Conservation (phyloP, 2,888 invertebrate genomes). For the Serripes groenlandicus region DNA sequence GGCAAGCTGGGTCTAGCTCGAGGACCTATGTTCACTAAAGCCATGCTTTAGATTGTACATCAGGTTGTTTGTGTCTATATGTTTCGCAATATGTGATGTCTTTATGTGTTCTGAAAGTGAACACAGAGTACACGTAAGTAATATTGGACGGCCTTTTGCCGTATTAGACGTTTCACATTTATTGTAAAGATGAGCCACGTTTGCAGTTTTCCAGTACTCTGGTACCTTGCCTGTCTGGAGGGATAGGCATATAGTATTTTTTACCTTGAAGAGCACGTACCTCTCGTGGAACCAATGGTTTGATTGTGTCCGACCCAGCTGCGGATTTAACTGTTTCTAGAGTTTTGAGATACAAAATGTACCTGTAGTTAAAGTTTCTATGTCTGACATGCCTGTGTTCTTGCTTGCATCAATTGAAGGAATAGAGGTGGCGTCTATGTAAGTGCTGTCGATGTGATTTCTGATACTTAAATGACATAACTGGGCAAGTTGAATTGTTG, state of each 20-base stretch:
- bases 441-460: too few relatives aligned
- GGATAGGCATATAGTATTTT: background rate
- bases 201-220: background rate
- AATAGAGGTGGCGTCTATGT: too few relatives aligned
- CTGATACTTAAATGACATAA: constrained; percentile 26
- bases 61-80: constrained; percentile 7
- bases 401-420: too few relatives aligned
- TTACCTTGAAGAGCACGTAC: background rate
- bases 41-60: constrained; percentile 45
- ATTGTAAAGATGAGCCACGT: constrained; percentile 1
- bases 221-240: background rate
- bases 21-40: constrained; percentile 24
- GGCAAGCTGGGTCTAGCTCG: constrained; percentile 22
- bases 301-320: background rate
- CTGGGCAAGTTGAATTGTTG: background rate
- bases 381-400: background rate
- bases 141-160: constrained; percentile 17
- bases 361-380: background rate
- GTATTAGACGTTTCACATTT: constrained; percentile 10
- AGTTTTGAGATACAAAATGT: too few relatives aligned
- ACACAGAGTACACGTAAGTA: constrained; percentile 26
- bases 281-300: background rate
- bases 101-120: constrained; percentile 12
- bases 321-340: too few relatives aligned
- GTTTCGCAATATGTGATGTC: background rate